Conservation (phyloP, 2,888 invertebrate species). For the Papilio protenor region DNA sequence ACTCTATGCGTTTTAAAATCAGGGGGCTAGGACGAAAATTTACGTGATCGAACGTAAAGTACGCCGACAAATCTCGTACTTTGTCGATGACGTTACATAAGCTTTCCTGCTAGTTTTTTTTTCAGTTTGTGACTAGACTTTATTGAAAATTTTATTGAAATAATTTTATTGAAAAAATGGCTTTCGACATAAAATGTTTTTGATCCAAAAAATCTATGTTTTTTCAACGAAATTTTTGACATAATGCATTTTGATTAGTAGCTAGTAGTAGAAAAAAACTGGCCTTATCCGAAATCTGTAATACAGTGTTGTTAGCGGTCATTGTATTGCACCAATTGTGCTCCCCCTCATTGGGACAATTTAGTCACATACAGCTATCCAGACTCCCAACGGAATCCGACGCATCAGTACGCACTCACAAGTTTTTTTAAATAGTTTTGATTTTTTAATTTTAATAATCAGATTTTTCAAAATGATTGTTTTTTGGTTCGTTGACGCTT, state of each 20-base stretch:
- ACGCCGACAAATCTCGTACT: too few species aligned
- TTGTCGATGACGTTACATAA: too few species aligned
- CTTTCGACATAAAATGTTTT: too few species aligned
- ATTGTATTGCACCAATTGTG: constrained; percentile 70
- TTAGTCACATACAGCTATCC: constrained; percentile 63
- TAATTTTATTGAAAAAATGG: too few species aligned
- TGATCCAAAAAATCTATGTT: too few species aligned
- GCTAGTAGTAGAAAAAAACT: neutral
- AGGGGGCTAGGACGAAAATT: too few species aligned
- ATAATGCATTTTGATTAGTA: neutral
- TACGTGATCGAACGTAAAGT: too few species aligned
- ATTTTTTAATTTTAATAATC: constrained; percentile 28
- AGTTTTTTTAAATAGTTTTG: constrained; percentile 26
- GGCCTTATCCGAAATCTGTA: constrained; percentile 46
- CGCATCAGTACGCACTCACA: constrained; percentile 52
- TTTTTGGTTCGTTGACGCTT: constrained; percentile 60
- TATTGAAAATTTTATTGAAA: too few species aligned
- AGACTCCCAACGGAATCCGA: constrained; percentile 62
- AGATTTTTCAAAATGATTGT: constrained; percentile 60
- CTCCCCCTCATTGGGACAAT: constrained; percentile 64
- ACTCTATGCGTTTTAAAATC: too few species aligned
- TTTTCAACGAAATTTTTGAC: too few species aligned
- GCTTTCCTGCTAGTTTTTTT: too few species aligned
- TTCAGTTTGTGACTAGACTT: too few species aligned
- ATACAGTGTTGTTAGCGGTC: constrained; percentile 56